Base-by-base conservation (phyloP, 1,140 invertebrate genomes). In the Penaeus japonicus region DNA sequence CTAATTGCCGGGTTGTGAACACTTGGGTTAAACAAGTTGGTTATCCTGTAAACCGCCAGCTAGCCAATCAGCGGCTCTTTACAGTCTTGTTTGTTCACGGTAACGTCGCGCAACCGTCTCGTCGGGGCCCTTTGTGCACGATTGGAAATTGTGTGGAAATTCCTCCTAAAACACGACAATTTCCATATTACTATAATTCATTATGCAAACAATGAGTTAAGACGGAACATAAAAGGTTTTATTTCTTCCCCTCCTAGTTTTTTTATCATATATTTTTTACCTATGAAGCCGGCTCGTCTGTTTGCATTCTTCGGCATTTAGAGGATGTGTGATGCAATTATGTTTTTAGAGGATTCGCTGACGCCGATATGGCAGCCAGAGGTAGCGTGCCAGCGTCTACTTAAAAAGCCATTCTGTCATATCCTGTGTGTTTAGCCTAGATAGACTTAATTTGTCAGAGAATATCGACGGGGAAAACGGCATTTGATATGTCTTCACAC, bases 1-100 rank as follows among this genome's bases (percentile, higher is more conserved):
- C 80, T 82, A 82, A 82, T 82, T 82, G 80, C 32, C 55, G 55
- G 80, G 80, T 82, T 82, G 80, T 82, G 80, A 82, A 82, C 80
- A 82, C 80, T 82, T 82, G 80, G 55, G 80, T 82, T 82, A 82
- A 82, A 82, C 80, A 82, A 82, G 80, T n/a, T 82, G 80, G 80
- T 59, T 57, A 82, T 82, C 80, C 80, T 82, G 80, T 82, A 62
- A 82, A 82, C 80, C 80, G 80, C 80, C 55, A 22, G 53, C 55
- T 17, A 35, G 80, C 80, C 80, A 82, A 82, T 82, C 80, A 82
- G 80, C 53, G 24, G 12, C 54, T 30, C 80, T 82, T 82, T 82
- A 82, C 54, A 30, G 80, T 7, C 54, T 32, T 82, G 80, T 82
- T 82, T 82, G 80, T 82, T 82, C 80, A 32, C 32, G 80, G 55